These are phyloP conservation scores for Cheilosia pagana DNA, from an alignment of 2,888 invertebrate species.

Conservation along the genomic window DNA sequence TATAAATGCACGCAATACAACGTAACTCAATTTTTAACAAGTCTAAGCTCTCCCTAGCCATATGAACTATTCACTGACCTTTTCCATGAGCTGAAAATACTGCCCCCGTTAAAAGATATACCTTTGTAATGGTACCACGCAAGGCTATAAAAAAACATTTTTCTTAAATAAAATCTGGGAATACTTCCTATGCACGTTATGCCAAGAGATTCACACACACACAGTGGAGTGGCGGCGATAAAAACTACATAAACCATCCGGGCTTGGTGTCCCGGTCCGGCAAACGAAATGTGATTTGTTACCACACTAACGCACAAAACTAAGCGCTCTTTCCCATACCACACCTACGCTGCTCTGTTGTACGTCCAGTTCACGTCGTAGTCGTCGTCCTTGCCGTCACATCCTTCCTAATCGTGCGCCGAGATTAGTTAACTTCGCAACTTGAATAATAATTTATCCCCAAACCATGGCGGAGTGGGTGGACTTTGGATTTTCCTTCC, in stretches of 20 bases:
- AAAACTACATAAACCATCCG: constrained; percentile 48
- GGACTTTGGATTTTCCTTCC: constrained; percentile 32
- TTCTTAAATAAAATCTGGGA: constrained; percentile 42
- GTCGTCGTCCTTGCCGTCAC: constrained; percentile 49
- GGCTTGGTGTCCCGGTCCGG: constrained; percentile 24
- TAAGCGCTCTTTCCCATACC: constrained; percentile 8
- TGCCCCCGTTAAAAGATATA: constrained; percentile 23
- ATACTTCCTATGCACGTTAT: constrained; percentile 6
- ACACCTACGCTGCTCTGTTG: background rate
- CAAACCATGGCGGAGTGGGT: background rate
- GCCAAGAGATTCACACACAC: constrained; percentile 2
- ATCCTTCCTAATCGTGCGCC: constrained; percentile 57
- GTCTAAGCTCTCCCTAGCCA: background rate
- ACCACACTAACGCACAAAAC: constrained; percentile 31
- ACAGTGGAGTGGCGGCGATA: constrained; percentile 24
- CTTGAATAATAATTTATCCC: constrained; percentile 63
- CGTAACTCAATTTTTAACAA: constrained; percentile 30
- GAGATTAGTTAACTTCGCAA: constrained; percentile 69
- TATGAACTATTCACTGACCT: constrained; percentile 4
- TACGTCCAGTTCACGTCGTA: constrained; percentile 30
- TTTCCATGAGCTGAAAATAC: background rate
- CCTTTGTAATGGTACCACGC: constrained; percentile 40
- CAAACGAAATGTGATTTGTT: constrained; percentile 62
- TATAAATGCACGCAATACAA: constrained; percentile 30
- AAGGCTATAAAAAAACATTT: constrained; percentile 15